Base-by-base conservation (phyloP, 2,113 vertebrate genomes). In the Semicossyphus pulcher region DNA sequence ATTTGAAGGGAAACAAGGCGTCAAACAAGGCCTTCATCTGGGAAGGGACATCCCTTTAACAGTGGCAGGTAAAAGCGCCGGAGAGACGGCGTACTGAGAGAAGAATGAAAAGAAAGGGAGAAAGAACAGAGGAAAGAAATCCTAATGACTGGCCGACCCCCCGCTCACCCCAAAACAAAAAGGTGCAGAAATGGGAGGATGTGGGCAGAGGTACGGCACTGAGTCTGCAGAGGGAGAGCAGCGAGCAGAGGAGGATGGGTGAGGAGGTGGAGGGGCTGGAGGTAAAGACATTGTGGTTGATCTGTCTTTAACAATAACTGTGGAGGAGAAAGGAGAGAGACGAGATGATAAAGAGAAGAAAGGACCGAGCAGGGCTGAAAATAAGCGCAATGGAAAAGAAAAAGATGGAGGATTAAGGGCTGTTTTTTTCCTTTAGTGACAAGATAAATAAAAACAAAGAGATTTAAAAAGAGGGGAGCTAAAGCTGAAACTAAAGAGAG, bases 131-230 rank as follows among this genome's bases (percentile, higher is more conserved):
- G 69, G 64, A 23, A 65, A 76, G n/a, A 72, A 79, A 74, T 81
- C 83, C 83, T 91, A 86, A 88, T 89, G 85, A 85, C 69, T 52
- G 28, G 44, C 57, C 8, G 29, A 76, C 58, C 64, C 31, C 79
- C 72, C 1, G 21, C 54, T 76, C 72, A n/a, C 9, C 47, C n/a
- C 56, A 72, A 83, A 88, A 59, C 59, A 81, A 56, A 84, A 72
- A 72, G 41, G 74, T 44, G 52, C 70, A 61, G n/a, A 67, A 76
- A 74, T 75, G 74, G 68, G 57, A 79, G 68, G 65, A 69, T 77
- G 85, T 68, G 70, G 80, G 80, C 60, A 58, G 72, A 76, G 73
- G 66, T 66, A 58, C 14, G 45, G 66, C 78, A 34, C 66, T 76
- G 83, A 57, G 65, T 61, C 47, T 54, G 47, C 18, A 1, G 63